Evolutionary conservation across 2,113 vertebrate genomes (phyloP).

Genomic region (Tinamus guttatus): DNA sequence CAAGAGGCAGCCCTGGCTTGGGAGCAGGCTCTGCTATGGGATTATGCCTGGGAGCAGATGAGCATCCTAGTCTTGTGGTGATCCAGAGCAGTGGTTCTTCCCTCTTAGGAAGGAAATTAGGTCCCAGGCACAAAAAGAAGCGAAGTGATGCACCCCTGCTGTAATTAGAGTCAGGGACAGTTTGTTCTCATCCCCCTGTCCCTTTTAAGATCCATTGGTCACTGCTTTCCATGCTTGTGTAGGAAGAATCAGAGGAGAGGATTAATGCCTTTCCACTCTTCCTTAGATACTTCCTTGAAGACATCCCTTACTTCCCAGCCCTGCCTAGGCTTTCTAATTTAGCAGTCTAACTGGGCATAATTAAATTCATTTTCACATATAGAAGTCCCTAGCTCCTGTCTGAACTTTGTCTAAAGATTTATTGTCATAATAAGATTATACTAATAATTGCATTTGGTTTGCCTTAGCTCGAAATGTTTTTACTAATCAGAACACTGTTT

Average conservation of each 20-base stretch:
- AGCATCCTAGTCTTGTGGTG: rapidly evolving
- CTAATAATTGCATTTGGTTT: slow-evolving; percentile 10
- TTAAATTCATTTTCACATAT: not conserved
- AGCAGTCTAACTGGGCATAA: not conserved
- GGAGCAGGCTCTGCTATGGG: not conserved
- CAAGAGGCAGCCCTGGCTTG: not conserved
- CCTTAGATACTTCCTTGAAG: not conserved
- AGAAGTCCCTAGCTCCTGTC: not conserved
- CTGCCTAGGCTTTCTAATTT: not conserved
- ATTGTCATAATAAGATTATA: not conserved
- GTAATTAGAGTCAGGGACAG: not conserved
- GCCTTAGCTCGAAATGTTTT: slow-evolving; percentile 18
- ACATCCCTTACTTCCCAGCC: not conserved
- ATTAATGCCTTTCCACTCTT: not conserved
- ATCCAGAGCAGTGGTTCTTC: not conserved
- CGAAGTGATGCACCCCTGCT: not conserved
- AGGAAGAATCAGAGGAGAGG: not conserved
- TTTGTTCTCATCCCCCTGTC: not conserved
- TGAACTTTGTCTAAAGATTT: slow-evolving; percentile 36
- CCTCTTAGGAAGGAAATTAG: not conserved
- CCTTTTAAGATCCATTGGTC: not conserved
- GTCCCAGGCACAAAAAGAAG: not conserved
- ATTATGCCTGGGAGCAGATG: not conserved
- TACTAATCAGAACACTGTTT: slow-evolving; percentile 34
- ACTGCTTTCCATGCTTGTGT: rapidly evolving